Evolutionary conservation across 2,113 vertebrate species (phyloP).

Genomic region (Strigops habroptila): DNA sequence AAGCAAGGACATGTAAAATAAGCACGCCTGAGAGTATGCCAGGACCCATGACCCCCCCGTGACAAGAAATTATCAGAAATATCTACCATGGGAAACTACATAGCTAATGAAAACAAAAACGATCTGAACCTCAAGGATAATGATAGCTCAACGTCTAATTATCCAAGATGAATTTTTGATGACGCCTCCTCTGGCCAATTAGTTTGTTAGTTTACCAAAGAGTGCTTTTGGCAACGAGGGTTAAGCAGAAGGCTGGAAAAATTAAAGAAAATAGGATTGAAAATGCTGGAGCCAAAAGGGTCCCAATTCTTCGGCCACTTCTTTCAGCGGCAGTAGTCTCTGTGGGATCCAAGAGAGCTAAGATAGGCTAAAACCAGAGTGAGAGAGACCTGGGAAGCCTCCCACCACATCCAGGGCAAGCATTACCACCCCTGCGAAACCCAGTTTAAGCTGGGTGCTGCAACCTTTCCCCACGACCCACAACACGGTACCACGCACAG

Average conservation of each 20-base stretch:
- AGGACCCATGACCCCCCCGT: neutral
- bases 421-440: accelerated
- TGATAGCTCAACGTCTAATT: slow-evolving; percentile 38
- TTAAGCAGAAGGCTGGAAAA: neutral
- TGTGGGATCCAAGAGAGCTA: neutral
- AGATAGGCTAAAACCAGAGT: neutral
- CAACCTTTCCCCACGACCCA: neutral
- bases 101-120: slow-evolving; percentile 18
- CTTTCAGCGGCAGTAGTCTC: neutral
- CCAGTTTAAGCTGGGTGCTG: accelerated
- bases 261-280: neutral
- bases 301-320: neutral
- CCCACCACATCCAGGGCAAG: neutral
- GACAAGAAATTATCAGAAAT: slow-evolving; percentile 6
- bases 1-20: slow-evolving; percentile 14
- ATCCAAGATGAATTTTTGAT: slow-evolving; percentile 36
- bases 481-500: accelerated
- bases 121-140: slow-evolving; percentile 20
- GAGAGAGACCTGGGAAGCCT: neutral
- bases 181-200: neutral
- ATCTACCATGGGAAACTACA: neutral
- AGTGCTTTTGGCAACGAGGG: neutral
- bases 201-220: neutral
- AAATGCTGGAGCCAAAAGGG: neutral
- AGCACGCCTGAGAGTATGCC: neutral